Evolutionary conservation across 64 coral and sea anemone genomes (phyloP).

Genomic region (Stichodactyla helianthus): DNA sequence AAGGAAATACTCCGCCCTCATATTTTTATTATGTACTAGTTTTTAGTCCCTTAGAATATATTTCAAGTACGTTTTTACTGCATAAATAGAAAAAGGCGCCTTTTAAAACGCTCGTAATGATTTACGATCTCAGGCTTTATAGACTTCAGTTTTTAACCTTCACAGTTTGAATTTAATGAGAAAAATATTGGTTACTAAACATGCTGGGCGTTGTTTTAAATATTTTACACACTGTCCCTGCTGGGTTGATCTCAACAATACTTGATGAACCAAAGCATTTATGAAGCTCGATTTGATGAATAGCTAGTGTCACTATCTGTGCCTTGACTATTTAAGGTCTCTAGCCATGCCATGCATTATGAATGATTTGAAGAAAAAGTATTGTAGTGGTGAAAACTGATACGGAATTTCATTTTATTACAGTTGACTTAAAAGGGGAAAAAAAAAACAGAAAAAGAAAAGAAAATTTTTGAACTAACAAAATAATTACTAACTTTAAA

Average conservation of each 20-base stretch:
- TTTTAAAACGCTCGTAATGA: background rate
- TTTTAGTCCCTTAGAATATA: background rate
- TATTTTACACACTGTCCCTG: background rate
- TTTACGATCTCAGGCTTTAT: background rate
- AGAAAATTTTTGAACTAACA: no score
- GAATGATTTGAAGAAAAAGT: background rate
- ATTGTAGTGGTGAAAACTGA: background rate
- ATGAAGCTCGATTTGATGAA: background rate
- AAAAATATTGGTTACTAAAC: constrained; percentile 1
- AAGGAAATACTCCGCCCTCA: background rate
- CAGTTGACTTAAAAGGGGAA: background rate
- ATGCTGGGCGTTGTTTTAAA: background rate
- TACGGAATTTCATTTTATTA: background rate
- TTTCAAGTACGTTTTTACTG: background rate
- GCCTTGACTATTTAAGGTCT: background rate
- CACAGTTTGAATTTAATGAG: constrained; percentile 11
- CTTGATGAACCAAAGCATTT: background rate
- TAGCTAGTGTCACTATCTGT: background rate
- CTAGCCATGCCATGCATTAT: constrained; percentile 11
- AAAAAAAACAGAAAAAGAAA: no score
- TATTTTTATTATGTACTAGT: no score
- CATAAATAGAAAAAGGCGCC: background rate
- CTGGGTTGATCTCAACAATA: background rate
- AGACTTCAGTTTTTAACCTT: background rate
- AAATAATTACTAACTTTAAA: no score